A percentile compares a stretch with the other conserved stretches of the same genome.
These are phyloP conservation scores for Bathynomus jamesi DNA, from an alignment of 1,140 invertebrate species.

Conservation along the genomic window DNA sequence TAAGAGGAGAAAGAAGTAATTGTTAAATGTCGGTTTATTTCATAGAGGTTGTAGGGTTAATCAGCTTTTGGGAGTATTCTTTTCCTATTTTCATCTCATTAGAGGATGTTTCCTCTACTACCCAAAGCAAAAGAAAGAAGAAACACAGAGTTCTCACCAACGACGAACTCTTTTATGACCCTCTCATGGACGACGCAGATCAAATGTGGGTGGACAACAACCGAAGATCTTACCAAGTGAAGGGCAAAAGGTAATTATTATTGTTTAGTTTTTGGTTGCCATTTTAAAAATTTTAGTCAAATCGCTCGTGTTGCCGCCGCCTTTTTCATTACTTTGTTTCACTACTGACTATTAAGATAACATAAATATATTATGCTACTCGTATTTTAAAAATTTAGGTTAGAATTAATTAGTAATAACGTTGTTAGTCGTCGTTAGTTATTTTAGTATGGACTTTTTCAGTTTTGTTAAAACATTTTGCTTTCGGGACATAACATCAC, in stretches of 20 bases:
- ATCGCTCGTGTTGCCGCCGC: not conserved
- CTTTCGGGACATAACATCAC: too few relatives aligned
- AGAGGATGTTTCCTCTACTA: not conserved
- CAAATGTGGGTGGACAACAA: conserved; percentile 51
- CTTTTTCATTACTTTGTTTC: too few relatives aligned
- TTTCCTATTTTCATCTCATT: conserved; percentile 54
- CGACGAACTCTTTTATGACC: conserved; percentile 54
- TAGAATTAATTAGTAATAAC: too few relatives aligned
- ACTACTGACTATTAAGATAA: too few relatives aligned
- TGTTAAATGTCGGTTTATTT: too few relatives aligned
- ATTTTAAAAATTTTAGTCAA: not conserved
- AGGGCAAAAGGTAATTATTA: not conserved
- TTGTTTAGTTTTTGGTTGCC: not conserved
- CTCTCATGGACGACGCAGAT: conserved; percentile 52
- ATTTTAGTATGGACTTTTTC: too few relatives aligned
- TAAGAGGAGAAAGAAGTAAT: too few relatives aligned
- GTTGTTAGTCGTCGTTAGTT: too few relatives aligned
- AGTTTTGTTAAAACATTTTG: too few relatives aligned
- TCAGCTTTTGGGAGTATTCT: conserved; percentile 55
- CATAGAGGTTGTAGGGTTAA: conserved; percentile 56
- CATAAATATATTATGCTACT: too few relatives aligned
- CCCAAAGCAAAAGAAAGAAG: not conserved
- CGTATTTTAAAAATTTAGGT: too few relatives aligned
- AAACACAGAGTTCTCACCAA: conserved; percentile 40
- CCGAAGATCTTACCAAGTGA: conserved; percentile 39